A percentile compares a stretch with the other conserved stretches of the same genome.
phyloP scores from a whole-genome alignment of 1,140 invertebrate genomes.

The Bilobella aurantiaca region DNA sequence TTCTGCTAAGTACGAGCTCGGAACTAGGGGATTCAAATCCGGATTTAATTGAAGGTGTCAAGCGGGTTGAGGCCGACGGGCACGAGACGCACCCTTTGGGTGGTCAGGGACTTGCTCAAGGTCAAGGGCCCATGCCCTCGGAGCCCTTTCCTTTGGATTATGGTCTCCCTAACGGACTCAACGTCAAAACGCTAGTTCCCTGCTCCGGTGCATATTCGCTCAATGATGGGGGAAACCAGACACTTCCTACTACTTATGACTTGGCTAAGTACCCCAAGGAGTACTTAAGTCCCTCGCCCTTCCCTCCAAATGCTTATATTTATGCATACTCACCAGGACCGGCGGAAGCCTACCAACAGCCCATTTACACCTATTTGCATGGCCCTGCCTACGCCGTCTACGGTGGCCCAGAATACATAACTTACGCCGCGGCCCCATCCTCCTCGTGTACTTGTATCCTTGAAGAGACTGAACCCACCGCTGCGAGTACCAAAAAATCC shows the following conservation, averaged over 20 bases:
- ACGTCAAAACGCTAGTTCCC: constrained; percentile 41
- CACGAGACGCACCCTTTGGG: constrained; percentile 41
- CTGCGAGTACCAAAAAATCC: constrained; percentile 11
- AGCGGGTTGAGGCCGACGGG: constrained; percentile 29
- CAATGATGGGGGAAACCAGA: constrained; percentile 8
- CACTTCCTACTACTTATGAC: constrained; percentile 30
- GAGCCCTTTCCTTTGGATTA: constrained; percentile 64
- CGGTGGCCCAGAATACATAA: constrained; percentile 24
- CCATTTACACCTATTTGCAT: background rate
- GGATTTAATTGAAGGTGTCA: constrained; percentile 33
- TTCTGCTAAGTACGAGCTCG: constrained; percentile 31
- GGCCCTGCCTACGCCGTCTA: background rate
- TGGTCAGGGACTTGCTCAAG: constrained; percentile 38
- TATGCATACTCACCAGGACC: background rate
- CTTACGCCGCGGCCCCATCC: constrained; percentile 49
- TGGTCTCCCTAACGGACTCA: constrained; percentile 56
- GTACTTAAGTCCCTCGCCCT: constrained; percentile 28
- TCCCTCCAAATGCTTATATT: background rate
- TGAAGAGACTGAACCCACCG: constrained; percentile 22
- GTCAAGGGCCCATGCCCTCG: constrained; percentile 19
- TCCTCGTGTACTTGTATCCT: constrained; percentile 37
- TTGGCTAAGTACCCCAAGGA: constrained; percentile 34
- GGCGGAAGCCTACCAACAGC: constrained; percentile 7
- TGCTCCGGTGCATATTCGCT: constrained; percentile 37
- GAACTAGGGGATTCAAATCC: constrained; percentile 35